These are phyloP conservation scores for Metopolophium dirhodum DNA, from an alignment of 1,140 invertebrate species.

Conservation along the genomic window DNA sequence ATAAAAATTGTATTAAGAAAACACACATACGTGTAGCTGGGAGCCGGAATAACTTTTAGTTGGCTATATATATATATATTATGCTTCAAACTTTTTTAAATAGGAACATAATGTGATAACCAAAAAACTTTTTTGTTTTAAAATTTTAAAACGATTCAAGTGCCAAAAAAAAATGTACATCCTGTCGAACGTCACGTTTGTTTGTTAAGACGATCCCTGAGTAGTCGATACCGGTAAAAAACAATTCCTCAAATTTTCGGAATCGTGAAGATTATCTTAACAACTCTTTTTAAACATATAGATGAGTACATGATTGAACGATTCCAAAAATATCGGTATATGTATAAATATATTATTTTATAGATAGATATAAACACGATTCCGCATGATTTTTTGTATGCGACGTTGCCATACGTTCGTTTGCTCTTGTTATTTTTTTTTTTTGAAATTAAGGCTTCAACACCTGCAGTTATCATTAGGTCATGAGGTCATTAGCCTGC, in stretches of 20 bases:
- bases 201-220: neutral
- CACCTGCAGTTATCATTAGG: too few species aligned
- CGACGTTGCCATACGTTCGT: neutral
- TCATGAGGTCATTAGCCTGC: too few species aligned
- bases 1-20: constrained; percentile 15
- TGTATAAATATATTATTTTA: neutral
- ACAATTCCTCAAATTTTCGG: neutral
- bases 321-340: neutral
- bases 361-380: neutral
- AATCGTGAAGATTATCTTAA: neutral
- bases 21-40: neutral
- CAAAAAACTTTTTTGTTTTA: constrained; percentile 10
- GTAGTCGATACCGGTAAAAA: neutral
- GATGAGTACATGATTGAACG: neutral
- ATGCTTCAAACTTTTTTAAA: neutral
- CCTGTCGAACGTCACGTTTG: neutral
- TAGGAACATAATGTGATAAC: neutral
- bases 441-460: too few species aligned
- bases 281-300: neutral
- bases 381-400: neutral
- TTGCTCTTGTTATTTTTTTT: neutral
- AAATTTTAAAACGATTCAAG: neutral
- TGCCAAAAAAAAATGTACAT: neutral
- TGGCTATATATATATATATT: neutral
- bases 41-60: constrained; percentile 26